phyloP scores from a whole-genome alignment of 37 sponge, comb jelly and placozoan genomes.

The Oscarella lobularis region DNA sequence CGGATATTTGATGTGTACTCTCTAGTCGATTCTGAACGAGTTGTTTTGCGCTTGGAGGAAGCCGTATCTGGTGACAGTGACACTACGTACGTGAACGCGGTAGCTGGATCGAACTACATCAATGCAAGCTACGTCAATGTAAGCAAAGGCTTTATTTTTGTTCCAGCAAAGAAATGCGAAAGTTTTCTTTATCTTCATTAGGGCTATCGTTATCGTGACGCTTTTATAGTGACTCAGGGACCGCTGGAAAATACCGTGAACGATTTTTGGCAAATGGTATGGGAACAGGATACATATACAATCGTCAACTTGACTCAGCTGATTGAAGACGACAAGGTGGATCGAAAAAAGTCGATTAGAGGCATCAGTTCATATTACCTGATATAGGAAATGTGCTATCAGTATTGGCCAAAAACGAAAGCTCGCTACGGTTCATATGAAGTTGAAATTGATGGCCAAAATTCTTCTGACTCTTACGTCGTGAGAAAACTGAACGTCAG shows the following conservation, averaged over 20 bases:
- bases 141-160: too few species aligned
- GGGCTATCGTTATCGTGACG: conserved; percentile 55
- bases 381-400: conserved; percentile 68
- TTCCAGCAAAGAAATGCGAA: too few species aligned
- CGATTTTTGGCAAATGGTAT: conserved; percentile 85
- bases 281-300: conserved; percentile 51
- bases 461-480: conserved; percentile 6
- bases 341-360: too few species aligned
- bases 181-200: background rate
- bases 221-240: conserved; percentile 67
- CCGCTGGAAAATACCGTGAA: conserved; percentile 49
- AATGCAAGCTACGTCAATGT: conserved; percentile 3
- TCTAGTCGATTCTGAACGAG: background rate
- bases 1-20: too few species aligned
- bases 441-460: conserved; percentile 8
- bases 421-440: conserved; percentile 25
- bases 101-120: background rate
- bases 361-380: too few species aligned
- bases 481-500: conserved; percentile 30
- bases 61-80: too few species aligned
- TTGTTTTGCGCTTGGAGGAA: background rate
- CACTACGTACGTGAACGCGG: background rate
- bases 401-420: conserved; percentile 61
- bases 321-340: conserved; percentile 30
- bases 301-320: conserved; percentile 55